Base-by-base conservation (phyloP, 2,888 invertebrate genomes). In the Sialis lutaria region DNA sequence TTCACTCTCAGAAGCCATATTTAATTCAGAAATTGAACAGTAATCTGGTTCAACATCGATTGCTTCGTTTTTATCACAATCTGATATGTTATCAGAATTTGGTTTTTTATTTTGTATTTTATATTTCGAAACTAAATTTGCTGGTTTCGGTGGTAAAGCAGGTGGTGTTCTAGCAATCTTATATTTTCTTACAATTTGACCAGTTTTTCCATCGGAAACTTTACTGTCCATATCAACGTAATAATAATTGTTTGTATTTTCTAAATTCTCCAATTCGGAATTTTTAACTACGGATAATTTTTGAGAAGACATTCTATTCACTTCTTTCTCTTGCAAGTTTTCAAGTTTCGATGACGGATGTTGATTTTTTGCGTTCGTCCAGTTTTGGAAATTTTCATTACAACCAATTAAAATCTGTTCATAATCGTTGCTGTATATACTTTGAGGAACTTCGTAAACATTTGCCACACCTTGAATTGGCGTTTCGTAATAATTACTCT, bases 81-180 rank as follows among this genome's bases (percentile, higher is more conserved):
- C 45, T 35, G 54, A 54, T 40, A 54, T 52, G 13, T 53, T 54
- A 22, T 48, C 55, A 52, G 41, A 57, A 41, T 55, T 55, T 50
- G 22, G 45, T 32, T 63, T 58, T 55, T 64, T 65, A 44, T 50
- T 55, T 53, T 70, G 72, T 56, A 71, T 71, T 72, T 71, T 77
- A 69, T 69, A 78, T 71, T 73, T 81, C 58, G 68, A 78, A 58
- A 75, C 70, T 55, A 82, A 68, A 64, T 82, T 82, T 54, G 79
- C 77, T 56, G 85, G 84, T 65, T 86, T 83, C 42, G 86, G 82
- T 50, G 86, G 83, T 60, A 87, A 65, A 53, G 84, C 81, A 47
- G 83, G 82, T 49, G 83, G 83, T 53, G 73, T 73, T 57, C 79
- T 67, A 56, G 75, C 68, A 50, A 76, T 75, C 63, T 77, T 76